A percentile compares a stretch with the other conserved stretches of the same genome.
Conservation (phyloP, 2,888 invertebrate genomes). For the Lasioglossum calceatum region DNA sequence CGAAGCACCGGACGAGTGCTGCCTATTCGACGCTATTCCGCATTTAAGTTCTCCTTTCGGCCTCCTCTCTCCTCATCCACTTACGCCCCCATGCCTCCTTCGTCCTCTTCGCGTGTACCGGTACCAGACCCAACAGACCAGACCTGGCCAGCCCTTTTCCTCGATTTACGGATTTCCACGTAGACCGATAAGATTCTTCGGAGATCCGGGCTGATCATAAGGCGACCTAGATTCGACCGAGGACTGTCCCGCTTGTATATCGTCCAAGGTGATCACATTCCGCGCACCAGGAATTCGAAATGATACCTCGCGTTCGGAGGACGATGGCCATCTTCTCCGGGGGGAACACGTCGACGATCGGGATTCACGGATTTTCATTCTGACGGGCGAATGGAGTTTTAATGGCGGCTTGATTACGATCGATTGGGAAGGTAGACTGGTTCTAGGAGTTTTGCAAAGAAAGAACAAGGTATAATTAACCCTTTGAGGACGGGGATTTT, state of each 20-base stretch:
- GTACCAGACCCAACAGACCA: background rate
- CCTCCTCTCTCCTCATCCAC: conserved; percentile 35
- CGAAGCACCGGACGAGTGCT: conserved; percentile 79
- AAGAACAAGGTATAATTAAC: background rate
- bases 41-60: conserved; percentile 73
- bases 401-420: conserved; percentile 9
- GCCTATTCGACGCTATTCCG: conserved; percentile 79
- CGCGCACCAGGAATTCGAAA: conserved; percentile 62
- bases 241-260: conserved; percentile 45
- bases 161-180: conserved; percentile 58
- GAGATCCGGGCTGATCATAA: conserved; percentile 56
- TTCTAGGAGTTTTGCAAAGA: background rate
- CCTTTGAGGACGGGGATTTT: background rate
- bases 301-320: conserved; percentile 35
- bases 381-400: background rate
- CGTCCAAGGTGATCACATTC: conserved; percentile 51
- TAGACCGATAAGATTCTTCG: conserved; percentile 66
- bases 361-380: conserved; percentile 18
- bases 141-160: background rate
- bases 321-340: background rate
- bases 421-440: background rate
- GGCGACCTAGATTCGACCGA: conserved; percentile 65
- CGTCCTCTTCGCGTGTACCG: conserved; percentile 9
- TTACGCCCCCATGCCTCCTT: conserved; percentile 49
- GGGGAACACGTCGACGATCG: background rate